A percentile compares a stretch with the other conserved stretches of the same genome.
phyloP scores from a whole-genome alignment of 2,113 vertebrate genomes.

The Heptranchias perlo region DNA sequence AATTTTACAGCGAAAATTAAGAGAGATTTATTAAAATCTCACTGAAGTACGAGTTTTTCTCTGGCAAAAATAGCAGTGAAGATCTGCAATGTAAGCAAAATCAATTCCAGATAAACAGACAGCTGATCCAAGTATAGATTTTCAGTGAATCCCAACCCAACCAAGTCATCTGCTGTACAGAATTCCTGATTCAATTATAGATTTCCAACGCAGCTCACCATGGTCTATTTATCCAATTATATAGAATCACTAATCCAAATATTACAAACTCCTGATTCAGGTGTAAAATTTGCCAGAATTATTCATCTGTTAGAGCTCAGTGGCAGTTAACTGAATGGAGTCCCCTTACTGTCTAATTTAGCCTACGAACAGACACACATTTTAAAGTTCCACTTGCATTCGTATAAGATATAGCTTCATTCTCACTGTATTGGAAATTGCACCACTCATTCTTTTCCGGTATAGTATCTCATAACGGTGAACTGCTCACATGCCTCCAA shows the following conservation, averaged over 20 bases:
- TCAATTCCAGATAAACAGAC: slow-evolving; percentile 30
- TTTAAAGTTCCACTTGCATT: neutral
- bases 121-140: neutral
- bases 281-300: neutral
- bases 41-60: neutral
- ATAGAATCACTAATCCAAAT: neutral
- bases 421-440: neutral
- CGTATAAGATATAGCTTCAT: neutral
- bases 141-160: neutral
- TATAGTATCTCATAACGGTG: neutral
- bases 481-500: neutral
- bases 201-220: neutral
- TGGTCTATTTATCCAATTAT: neutral
- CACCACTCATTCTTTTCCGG: neutral
- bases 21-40: neutral
- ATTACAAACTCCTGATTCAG: neutral
- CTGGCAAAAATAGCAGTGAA: neutral
- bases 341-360: neutral
- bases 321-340: neutral
- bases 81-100: neutral
- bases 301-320: neutral
- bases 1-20: neutral
- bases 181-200: slow-evolving; percentile 4
- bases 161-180: neutral
- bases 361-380: neutral